phyloP scores from a whole-genome alignment of 2,888 invertebrate species.

The Pseudanteris insignis region DNA sequence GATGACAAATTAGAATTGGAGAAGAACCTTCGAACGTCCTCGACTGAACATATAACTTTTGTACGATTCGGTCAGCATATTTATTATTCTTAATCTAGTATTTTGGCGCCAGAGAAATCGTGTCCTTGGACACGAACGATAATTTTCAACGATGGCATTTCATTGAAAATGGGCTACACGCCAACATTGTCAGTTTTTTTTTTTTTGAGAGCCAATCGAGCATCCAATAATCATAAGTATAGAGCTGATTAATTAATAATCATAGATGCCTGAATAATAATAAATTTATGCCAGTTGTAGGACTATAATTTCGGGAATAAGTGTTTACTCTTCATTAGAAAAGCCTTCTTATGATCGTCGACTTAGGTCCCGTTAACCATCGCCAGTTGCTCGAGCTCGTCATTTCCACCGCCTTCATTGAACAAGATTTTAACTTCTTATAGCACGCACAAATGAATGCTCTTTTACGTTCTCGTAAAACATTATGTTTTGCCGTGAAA shows the following conservation, averaged over 20 bases:
- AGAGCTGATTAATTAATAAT: constrained; percentile 20
- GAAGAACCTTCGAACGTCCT: constrained; percentile 10
- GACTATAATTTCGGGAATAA: too few species aligned
- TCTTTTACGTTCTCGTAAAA: too few species aligned
- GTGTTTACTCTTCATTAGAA: too few species aligned
- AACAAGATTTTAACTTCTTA: too few species aligned
- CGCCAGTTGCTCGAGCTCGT: too few species aligned
- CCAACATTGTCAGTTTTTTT: constrained; percentile 15
- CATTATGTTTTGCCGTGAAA: too few species aligned
- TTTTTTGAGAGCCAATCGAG: constrained; percentile 15
- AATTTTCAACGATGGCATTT: constrained; percentile 33
- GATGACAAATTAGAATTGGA: constrained; percentile 4
- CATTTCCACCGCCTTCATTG: too few species aligned
- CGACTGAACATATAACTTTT: constrained; percentile 5
- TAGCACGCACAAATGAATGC: too few species aligned
- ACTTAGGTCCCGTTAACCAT: too few species aligned
- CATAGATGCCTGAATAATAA: not conserved
- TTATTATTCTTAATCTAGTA: constrained; percentile 29
- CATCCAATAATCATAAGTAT: constrained; percentile 11
- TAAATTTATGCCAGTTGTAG: too few species aligned
- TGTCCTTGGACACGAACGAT: constrained; percentile 33
- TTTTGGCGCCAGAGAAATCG: constrained; percentile 44
- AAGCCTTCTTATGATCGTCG: too few species aligned
- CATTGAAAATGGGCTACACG: constrained; percentile 24
- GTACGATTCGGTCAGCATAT: constrained; percentile 28